Conservation (phyloP, 2,797 vertebrate genomes). For the Semotilus atromaculatus region DNA sequence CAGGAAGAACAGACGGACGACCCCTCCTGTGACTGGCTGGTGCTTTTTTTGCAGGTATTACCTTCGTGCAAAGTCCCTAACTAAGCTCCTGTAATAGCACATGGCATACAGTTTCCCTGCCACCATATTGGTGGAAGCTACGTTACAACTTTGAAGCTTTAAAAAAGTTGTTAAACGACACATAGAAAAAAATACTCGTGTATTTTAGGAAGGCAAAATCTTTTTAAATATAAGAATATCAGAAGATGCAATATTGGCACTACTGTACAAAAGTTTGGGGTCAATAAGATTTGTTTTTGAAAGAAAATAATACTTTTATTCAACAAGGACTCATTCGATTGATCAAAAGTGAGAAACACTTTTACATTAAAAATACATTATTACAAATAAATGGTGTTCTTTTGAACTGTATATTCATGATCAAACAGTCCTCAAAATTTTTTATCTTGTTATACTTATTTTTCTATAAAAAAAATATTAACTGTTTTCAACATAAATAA, state of each 20-base stretch:
- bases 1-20: slow-evolving; percentile 59
- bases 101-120: neutral
- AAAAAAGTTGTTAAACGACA: neutral
- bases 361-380: neutral
- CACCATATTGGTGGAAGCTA: neutral
- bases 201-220: neutral
- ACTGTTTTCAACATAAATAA: too few relatives aligned
- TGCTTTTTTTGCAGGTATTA: neutral
- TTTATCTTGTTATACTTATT: neutral
- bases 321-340: neutral
- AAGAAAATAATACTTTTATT: neutral
- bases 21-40: slow-evolving; percentile 53
- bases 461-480: neutral
- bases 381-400: neutral
- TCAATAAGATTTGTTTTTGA: neutral
- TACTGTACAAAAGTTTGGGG: neutral
- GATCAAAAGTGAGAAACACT: neutral
- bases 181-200: neutral
- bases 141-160: neutral
- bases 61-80: neutral
- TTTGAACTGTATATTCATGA: neutral
- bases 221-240: neutral
- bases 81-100: neutral
- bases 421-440: neutral
- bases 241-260: neutral